Percentiles rank a stretch among this genome's conserved stretches.
phyloP scores from a whole-genome alignment of 1,140 invertebrate genomes.

The Lucilia sericata region DNA sequence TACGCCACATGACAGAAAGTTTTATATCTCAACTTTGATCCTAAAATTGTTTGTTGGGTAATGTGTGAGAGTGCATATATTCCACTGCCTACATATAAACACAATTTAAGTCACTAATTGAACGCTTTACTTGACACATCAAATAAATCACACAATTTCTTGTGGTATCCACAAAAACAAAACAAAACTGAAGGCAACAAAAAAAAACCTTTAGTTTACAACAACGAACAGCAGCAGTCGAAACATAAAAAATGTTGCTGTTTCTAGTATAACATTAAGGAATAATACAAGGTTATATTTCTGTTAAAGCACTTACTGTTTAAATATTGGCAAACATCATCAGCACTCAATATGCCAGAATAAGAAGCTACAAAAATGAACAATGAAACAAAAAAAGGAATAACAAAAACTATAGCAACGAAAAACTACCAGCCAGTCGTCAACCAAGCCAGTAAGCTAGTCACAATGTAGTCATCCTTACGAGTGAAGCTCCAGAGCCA shows the following conservation, averaged over 20 bases:
- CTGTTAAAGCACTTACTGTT: constrained; percentile 43
- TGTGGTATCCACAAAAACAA: constrained; percentile 33
- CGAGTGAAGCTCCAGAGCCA: background rate
- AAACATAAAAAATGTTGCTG: background rate
- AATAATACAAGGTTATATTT: constrained; percentile 37
- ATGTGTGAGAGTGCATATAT: background rate
- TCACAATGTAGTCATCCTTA: background rate
- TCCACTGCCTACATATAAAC: constrained; percentile 46
- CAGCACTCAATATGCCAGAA: constrained; percentile 39
- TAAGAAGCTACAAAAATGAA: constrained; percentile 15
- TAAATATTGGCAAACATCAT: constrained; percentile 44
- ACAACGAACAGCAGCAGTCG: constrained; percentile 17
- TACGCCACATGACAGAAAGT: no score
- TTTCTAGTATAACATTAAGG: background rate
- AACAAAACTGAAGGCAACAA: background rate
- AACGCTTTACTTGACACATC: constrained; percentile 66
- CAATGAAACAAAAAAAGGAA: constrained; percentile 15
- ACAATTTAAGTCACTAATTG: constrained; percentile 67
- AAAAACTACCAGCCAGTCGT: background rate
- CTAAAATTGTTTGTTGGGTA: background rate
- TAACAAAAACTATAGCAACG: no score
- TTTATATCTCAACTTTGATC: no score
- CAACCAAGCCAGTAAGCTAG: background rate
- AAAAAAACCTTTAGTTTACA: background rate
- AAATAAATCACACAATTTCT: constrained; percentile 64